phyloP scores from a whole-genome alignment of 2,797 vertebrate genomes.

The Neosilurus mollespiculum region DNA sequence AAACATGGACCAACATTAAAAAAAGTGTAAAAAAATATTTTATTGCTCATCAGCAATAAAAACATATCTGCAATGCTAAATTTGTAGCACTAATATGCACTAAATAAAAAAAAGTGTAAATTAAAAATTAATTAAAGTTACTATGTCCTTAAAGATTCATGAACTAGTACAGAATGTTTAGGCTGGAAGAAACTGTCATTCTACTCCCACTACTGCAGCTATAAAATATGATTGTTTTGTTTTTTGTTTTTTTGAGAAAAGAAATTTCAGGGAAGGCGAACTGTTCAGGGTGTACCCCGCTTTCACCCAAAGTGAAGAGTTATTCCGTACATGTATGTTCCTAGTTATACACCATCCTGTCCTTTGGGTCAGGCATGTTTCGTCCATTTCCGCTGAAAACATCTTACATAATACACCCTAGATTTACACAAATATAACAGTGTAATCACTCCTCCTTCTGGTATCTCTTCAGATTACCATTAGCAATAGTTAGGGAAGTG shows the following conservation, averaged over 20 bases:
- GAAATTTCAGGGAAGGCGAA: no score
- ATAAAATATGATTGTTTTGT: no score
- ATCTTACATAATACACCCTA: background rate
- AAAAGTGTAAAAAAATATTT: background rate
- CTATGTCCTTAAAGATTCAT: background rate
- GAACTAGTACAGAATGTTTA: background rate
- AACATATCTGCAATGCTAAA: background rate
- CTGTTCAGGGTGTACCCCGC: no score
- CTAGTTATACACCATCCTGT: background rate
- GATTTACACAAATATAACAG: background rate
- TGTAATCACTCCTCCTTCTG: background rate
- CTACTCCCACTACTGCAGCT: background rate
- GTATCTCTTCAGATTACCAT: background rate
- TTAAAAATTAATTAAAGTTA: no score
- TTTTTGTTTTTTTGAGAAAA: no score
- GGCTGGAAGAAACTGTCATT: no score
- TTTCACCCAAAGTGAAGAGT: no score
- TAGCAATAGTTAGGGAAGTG: background rate
- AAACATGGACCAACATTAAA: background rate
- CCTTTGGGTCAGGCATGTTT: background rate
- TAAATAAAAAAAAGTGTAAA: no score
- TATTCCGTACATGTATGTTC: background rate
- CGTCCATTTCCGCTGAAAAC: background rate
- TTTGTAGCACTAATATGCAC: no score
- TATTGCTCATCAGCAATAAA: background rate